These are phyloP conservation scores for Dolichopus griseipennis DNA, from an alignment of 2,888 invertebrate species.

Conservation along the genomic window DNA sequence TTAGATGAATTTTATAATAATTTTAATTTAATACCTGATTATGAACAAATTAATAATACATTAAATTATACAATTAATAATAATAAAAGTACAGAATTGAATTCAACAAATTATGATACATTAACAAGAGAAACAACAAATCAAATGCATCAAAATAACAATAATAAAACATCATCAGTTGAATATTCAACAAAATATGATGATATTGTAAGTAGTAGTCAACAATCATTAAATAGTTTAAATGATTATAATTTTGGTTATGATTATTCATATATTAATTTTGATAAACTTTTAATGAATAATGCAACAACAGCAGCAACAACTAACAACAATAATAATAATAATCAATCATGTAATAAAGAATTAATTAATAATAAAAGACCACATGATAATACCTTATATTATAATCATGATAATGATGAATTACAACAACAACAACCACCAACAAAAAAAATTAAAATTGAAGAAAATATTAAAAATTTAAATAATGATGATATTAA, in stretches of 20 bases:
- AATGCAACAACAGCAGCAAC: too few relatives aligned
- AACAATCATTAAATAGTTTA: neutral
- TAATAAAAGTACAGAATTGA: neutral
- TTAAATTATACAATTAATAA: neutral
- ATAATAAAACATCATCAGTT: neutral
- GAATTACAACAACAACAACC: neutral
- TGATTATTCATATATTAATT: neutral
- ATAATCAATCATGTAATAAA: neutral
- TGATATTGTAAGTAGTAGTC: neutral
- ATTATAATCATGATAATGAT: neutral
- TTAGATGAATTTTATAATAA: constrained; percentile 4
- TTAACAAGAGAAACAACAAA: too few relatives aligned
- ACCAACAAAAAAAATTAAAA: too few relatives aligned
- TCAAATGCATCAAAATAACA: neutral
- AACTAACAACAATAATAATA: neutral
- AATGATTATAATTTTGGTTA: neutral
- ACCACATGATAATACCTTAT: neutral
- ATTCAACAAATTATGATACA: neutral
- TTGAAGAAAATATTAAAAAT: neutral
- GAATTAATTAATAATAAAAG: neutral
- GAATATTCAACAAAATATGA: neutral
- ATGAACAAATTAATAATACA: neutral
- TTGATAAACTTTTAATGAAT: neutral
- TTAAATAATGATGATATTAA: neutral
- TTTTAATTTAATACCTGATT: neutral